phyloP scores from a whole-genome alignment of 2,888 invertebrate species.

The Hyposoter dolosus region DNA sequence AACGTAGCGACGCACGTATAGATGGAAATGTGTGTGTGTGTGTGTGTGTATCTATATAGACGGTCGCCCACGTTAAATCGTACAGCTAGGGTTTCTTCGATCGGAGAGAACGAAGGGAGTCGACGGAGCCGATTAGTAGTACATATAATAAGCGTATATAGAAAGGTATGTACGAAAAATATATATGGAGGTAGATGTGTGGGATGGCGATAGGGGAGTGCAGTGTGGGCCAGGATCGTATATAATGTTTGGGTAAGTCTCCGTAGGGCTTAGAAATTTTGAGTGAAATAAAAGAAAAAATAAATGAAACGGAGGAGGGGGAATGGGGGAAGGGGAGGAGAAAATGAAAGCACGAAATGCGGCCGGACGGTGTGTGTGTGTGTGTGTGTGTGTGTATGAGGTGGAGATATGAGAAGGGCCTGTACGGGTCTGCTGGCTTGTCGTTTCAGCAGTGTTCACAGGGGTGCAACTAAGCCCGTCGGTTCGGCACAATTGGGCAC shows the following conservation, averaged over 20 bases:
- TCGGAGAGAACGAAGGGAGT: slow-evolving; percentile 49
- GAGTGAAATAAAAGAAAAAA: not conserved
- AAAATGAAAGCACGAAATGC: slow-evolving; percentile 38
- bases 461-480: slow-evolving; percentile 60
- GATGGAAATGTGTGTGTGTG: not conserved
- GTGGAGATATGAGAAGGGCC: slow-evolving; percentile 31
- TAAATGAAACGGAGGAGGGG: slow-evolving; percentile 15
- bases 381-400: not conserved
- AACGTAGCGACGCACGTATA: not conserved
- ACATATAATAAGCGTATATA: slow-evolving; percentile 38
- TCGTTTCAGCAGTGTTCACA: slow-evolving; percentile 57
- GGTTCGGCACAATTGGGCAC: slow-evolving; percentile 62
- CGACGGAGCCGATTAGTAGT: slow-evolving; percentile 53
- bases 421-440: slow-evolving; percentile 40
- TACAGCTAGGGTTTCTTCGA: slow-evolving; percentile 65
- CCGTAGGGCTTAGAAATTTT: slow-evolving; percentile 26
- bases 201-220: not conserved
- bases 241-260: slow-evolving; percentile 28
- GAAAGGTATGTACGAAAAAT: not conserved
- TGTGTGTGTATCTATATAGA: slow-evolving; percentile 5
- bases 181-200: not conserved
- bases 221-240: not conserved
- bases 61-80: slow-evolving; percentile 39
- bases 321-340: not conserved
- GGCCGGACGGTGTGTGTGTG: slow-evolving; percentile 1